phyloP scores from a whole-genome alignment of 1,140 invertebrate species.

The Drosophila repleta region DNA sequence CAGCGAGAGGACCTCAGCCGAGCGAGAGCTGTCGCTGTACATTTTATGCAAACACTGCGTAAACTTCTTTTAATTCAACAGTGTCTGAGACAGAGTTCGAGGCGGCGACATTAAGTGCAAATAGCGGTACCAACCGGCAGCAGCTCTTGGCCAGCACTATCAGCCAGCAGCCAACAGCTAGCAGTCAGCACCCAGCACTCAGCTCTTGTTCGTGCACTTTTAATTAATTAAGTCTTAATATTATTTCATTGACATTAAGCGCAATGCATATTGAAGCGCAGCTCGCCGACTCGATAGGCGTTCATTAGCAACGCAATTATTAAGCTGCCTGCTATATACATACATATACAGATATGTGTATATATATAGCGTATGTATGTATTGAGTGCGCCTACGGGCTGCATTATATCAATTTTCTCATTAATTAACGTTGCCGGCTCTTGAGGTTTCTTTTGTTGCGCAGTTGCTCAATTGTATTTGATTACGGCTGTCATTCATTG shows the following conservation, averaged over 20 bases:
- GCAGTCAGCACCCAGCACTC: not conserved
- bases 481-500: conserved; percentile 46
- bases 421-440: conserved; percentile 68
- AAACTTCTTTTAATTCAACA: conserved; percentile 77
- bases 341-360: conserved; percentile 26
- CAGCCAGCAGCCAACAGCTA: not conserved
- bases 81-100: conserved; percentile 21
- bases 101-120: conserved; percentile 57
- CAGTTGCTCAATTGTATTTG: conserved; percentile 60
- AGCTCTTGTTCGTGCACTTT: conserved; percentile 48
- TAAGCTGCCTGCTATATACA: conserved; percentile 7
- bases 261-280: conserved; percentile 65
- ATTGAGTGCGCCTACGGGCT: not conserved
- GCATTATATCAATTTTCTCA: conserved; percentile 76
- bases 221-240: conserved; percentile 82
- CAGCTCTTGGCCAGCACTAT: not conserved
- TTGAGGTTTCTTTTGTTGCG: conserved; percentile 52
- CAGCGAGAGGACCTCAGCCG: conserved; percentile 5
- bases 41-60: conserved; percentile 80
- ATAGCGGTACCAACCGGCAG: conserved; percentile 33
- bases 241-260: conserved; percentile 78
- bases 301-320: conserved; percentile 64
- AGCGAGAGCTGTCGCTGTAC: conserved; percentile 53
- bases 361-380: conserved; percentile 8
- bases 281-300: conserved; percentile 23